These are phyloP conservation scores for Verasper variegatus DNA, from an alignment of 2,113 vertebrate species.

Conservation along the genomic window DNA sequence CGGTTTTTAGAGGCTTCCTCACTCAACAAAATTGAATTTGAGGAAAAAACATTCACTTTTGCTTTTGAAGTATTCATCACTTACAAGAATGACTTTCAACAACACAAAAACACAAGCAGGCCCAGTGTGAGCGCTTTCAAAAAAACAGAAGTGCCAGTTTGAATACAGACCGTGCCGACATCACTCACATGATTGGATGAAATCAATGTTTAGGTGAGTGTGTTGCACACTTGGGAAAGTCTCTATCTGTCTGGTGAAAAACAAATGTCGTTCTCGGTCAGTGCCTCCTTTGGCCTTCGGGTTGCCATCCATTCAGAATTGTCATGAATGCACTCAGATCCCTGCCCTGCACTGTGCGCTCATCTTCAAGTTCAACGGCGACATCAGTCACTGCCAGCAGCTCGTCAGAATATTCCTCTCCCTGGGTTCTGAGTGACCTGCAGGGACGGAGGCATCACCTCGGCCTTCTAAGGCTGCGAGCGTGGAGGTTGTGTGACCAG, in stretches of 20 bases:
- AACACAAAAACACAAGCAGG: too few species aligned
- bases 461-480: background rate
- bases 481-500: background rate
- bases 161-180: background rate
- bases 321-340: slow-evolving; percentile 31
- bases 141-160: background rate
- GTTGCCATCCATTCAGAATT: slow-evolving; percentile 9
- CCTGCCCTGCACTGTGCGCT: slow-evolving; percentile 27
- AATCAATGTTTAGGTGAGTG: background rate
- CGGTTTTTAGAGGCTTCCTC: too few species aligned
- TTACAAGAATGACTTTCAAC: too few species aligned
- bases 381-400: slow-evolving; percentile 34
- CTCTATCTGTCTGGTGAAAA: background rate
- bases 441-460: slow-evolving; percentile 4
- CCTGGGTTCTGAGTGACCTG: slow-evolving; percentile 10
- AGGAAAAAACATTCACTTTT: too few species aligned
- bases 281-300: background rate
- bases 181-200: background rate
- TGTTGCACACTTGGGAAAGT: background rate
- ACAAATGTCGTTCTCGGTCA: slow-evolving; percentile 22
- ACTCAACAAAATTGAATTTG: too few species aligned
- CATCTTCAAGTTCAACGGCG: slow-evolving; percentile 31
- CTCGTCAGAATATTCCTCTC: slow-evolving; percentile 9
- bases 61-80: too few species aligned
- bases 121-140: too few species aligned